Evolutionary conservation across 2,888 invertebrate species (phyloP).

Genomic region (Plebejus anna): DNA sequence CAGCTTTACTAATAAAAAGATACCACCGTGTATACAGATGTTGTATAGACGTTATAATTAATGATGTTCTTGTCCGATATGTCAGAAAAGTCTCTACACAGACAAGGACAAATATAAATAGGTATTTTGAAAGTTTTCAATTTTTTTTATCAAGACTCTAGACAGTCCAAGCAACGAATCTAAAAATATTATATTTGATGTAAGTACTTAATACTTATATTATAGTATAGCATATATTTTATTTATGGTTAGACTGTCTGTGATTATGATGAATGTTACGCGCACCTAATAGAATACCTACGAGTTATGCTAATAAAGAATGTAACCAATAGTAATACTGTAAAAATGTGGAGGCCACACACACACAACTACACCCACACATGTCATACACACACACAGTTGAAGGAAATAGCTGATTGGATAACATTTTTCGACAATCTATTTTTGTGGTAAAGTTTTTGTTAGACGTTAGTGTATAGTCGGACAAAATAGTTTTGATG

Average conservation of each 20-base stretch:
- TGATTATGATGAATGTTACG: background rate
- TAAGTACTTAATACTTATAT: no score
- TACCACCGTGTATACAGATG: background rate
- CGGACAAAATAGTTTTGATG: slow-evolving; percentile 51
- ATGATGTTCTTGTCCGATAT: no score
- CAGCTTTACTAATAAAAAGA: background rate
- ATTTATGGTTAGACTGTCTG: background rate
- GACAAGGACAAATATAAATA: no score
- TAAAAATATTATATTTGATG: no score
- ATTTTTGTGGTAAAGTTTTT: slow-evolving; percentile 75
- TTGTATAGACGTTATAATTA: background rate
- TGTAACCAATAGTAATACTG: slow-evolving; percentile 30
- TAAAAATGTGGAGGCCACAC: slow-evolving; percentile 35
- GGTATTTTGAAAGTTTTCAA: no score
- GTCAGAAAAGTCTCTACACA: no score
- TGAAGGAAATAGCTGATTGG: slow-evolving; percentile 50
- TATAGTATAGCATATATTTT: background rate
- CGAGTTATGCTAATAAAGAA: slow-evolving; percentile 27
- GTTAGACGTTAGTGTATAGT: slow-evolving; percentile 43
- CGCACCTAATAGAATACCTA: slow-evolving; percentile 22
- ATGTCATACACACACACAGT: slow-evolving; percentile 44
- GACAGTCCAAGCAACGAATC: no score
- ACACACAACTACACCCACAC: slow-evolving; percentile 39
- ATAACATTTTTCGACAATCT: slow-evolving; percentile 72
- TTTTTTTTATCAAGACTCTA: no score